phyloP scores from a whole-genome alignment of 1,140 invertebrate genomes.

The Tribolium castaneum region DNA sequence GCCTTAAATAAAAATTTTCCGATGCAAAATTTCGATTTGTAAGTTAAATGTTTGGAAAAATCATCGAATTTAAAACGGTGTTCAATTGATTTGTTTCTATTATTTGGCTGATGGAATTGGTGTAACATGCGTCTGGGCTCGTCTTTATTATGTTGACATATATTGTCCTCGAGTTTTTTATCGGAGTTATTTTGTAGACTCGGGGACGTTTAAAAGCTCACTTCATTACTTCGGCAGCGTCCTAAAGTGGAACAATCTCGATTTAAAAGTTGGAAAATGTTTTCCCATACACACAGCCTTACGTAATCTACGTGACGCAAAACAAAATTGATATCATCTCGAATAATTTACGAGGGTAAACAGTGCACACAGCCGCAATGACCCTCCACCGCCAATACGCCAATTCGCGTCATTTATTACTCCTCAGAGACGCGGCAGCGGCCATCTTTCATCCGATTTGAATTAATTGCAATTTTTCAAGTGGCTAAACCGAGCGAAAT shows the following conservation, averaged over 20 bases:
- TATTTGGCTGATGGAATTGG: no score
- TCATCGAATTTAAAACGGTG: no score
- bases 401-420: not conserved
- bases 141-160: not conserved
- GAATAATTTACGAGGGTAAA: not conserved
- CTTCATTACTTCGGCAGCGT: not conserved
- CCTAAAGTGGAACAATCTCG: not conserved
- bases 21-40: no score
- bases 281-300: not conserved
- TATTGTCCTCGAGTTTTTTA: not conserved
- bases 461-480: not conserved
- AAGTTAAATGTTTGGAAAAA: no score
- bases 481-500: not conserved
- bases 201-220: not conserved
- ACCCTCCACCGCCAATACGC: not conserved
- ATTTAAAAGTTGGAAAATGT: not conserved
- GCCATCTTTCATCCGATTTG: not conserved
- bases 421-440: not conserved
- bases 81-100: no score
- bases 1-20: no score
- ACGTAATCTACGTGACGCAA: not conserved
- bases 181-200: not conserved
- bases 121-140: not conserved
- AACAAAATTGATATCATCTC: conserved; percentile 7
- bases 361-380: not conserved